Evolutionary conservation across 1,140 invertebrate genomes (phyloP).

Genomic region (Dinothrombium tinctorium): DNA sequence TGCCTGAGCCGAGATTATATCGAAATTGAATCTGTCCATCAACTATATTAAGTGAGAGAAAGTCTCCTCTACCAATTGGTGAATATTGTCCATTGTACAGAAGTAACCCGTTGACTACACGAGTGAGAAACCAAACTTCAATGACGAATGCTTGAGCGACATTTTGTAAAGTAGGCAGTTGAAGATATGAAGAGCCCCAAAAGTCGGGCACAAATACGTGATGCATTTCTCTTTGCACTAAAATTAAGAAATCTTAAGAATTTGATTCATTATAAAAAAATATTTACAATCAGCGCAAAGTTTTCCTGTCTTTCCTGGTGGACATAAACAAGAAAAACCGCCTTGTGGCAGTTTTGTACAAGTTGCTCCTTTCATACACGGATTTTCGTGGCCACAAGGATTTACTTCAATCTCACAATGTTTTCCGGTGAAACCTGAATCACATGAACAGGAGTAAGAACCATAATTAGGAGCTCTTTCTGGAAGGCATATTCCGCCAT

Average conservation of each 20-base stretch:
- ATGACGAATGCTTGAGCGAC: conserved; percentile 50
- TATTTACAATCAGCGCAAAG: conserved; percentile 35
- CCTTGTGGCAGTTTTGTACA: conserved; percentile 41
- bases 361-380: conserved; percentile 44
- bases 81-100: conserved; percentile 52
- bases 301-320: conserved; percentile 38
- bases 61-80: conserved; percentile 38
- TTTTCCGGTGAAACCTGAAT: conserved; percentile 25
- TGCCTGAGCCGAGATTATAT: conserved; percentile 63
- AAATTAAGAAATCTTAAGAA: not conserved
- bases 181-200: conserved; percentile 45
- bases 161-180: conserved; percentile 45
- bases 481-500: conserved; percentile 49
- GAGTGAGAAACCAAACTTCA: conserved; percentile 62
- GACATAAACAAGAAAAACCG: conserved; percentile 48
- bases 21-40: conserved; percentile 52
- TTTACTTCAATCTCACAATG: conserved; percentile 40
- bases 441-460: conserved; percentile 32
- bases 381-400: conserved; percentile 37
- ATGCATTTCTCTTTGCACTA: conserved; percentile 11
- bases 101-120: conserved; percentile 46
- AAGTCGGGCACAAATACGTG: conserved; percentile 23
- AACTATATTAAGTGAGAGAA: conserved; percentile 54
- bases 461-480: conserved; percentile 21
- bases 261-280: too few species aligned